phyloP scores from a whole-genome alignment of 2,888 invertebrate genomes.

The Andrena bucephala region DNA sequence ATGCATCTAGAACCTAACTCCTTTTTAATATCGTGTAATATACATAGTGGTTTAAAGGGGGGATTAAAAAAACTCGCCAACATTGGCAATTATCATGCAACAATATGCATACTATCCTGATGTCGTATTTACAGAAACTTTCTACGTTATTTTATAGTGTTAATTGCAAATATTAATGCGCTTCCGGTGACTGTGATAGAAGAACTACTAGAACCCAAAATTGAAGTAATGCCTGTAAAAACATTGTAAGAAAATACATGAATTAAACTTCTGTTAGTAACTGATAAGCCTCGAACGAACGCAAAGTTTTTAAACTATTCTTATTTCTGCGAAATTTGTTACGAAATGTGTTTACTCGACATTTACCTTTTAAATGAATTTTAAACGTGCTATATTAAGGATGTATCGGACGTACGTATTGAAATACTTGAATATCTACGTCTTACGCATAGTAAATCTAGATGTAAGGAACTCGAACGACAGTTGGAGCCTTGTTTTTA shows the following conservation, averaged over 20 bases:
- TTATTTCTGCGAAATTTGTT: no score
- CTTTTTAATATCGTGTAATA: conserved; percentile 32
- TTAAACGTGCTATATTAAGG: background rate
- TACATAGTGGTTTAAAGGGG: conserved; percentile 25
- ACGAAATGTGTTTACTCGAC: no score
- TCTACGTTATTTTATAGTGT: conserved; percentile 19
- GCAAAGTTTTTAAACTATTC: no score
- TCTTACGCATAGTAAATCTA: no score
- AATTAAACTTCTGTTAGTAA: background rate
- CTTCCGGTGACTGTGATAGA: conserved; percentile 82
- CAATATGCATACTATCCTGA: conserved; percentile 23
- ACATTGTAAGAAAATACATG: conserved; percentile 14
- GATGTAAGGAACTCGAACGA: no score
- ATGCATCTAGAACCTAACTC: conserved; percentile 2
- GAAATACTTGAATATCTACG: no score
- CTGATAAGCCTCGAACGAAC: no score
- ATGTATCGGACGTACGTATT: no score
- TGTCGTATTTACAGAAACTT: conserved; percentile 51
- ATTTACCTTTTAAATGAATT: no score
- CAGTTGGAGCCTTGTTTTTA: no score
- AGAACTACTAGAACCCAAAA: conserved; percentile 83
- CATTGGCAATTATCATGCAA: conserved; percentile 9
- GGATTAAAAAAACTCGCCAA: conserved; percentile 24
- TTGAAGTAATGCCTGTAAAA: conserved; percentile 81
- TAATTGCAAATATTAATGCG: conserved; percentile 71